phyloP scores from a whole-genome alignment of 2,888 invertebrate species.

The Oxystoma pomonae region DNA sequence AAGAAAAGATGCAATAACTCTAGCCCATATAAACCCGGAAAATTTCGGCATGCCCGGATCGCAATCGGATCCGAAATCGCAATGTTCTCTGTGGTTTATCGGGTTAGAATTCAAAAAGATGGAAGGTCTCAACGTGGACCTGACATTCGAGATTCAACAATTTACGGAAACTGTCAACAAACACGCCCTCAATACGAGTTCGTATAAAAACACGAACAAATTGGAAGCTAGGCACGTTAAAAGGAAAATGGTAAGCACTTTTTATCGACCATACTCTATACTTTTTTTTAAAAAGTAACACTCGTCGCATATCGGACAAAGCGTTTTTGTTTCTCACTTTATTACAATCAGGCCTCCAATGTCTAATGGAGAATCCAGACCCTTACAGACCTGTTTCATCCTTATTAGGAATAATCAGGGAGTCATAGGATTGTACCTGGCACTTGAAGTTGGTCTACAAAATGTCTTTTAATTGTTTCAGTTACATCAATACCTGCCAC shows the following conservation, averaged over 20 bases:
- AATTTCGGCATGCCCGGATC: slow-evolving; percentile 61
- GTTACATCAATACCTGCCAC: slow-evolving; percentile 67
- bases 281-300: too few species aligned
- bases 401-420: too few species aligned
- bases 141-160: slow-evolving; percentile 86
- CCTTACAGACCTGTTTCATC: too few species aligned
- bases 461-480: too few species aligned
- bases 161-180: slow-evolving; percentile 85
- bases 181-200: slow-evolving; percentile 67
- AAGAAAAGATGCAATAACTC: slow-evolving; percentile 82
- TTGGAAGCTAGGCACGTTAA: slow-evolving; percentile 86
- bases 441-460: too few species aligned
- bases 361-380: too few species aligned
- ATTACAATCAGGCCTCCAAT: too few species aligned
- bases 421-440: too few species aligned
- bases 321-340: too few species aligned
- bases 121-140: slow-evolving; percentile 78
- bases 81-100: slow-evolving; percentile 95
- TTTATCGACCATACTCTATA: too few species aligned
- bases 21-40: slow-evolving; percentile 95
- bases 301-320: too few species aligned
- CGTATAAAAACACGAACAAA: slow-evolving; percentile 71
- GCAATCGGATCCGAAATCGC: slow-evolving; percentile 50
- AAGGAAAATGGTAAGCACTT: slow-evolving; percentile 50
- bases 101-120: slow-evolving; percentile 90